Percentiles rank a stretch among this genome's conserved stretches.
These are phyloP conservation scores for Halcyon senegalensis DNA, from an alignment of 2,113 vertebrate genomes.

Conservation along the genomic window DNA sequence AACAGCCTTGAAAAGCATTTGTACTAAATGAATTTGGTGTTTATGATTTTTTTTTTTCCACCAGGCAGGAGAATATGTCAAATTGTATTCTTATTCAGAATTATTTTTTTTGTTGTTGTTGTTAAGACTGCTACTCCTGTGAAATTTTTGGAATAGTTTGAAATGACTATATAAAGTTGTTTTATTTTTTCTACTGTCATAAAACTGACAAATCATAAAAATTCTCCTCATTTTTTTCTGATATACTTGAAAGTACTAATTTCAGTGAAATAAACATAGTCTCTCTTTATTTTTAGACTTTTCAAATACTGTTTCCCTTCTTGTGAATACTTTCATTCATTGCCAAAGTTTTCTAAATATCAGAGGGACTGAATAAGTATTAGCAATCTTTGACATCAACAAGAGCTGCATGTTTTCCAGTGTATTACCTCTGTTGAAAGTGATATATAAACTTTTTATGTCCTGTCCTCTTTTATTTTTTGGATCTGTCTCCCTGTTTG, in stretches of 20 bases:
- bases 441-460: not conserved
- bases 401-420: not conserved
- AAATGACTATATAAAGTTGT: not conserved
- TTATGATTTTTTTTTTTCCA: not conserved
- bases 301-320: not conserved
- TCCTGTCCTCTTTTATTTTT: not conserved
- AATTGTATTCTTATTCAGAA: not conserved
- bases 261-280: not conserved
- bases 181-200: not conserved
- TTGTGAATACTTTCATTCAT: slow-evolving; percentile 10
- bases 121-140: not conserved
- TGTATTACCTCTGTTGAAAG: not conserved
- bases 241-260: not conserved
- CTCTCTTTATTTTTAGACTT: not conserved
- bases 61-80: not conserved
- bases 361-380: not conserved
- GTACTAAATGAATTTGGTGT: not conserved
- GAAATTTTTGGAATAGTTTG: not conserved
- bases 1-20: not conserved
- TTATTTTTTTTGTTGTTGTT: not conserved
- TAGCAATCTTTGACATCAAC: not conserved
- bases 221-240: not conserved
- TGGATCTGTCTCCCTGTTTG: not conserved
- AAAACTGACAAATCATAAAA: not conserved
- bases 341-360: not conserved